These are phyloP conservation scores for Drosophila falleni DNA, from an alignment of 2,888 invertebrate genomes.

Conservation along the genomic window DNA sequence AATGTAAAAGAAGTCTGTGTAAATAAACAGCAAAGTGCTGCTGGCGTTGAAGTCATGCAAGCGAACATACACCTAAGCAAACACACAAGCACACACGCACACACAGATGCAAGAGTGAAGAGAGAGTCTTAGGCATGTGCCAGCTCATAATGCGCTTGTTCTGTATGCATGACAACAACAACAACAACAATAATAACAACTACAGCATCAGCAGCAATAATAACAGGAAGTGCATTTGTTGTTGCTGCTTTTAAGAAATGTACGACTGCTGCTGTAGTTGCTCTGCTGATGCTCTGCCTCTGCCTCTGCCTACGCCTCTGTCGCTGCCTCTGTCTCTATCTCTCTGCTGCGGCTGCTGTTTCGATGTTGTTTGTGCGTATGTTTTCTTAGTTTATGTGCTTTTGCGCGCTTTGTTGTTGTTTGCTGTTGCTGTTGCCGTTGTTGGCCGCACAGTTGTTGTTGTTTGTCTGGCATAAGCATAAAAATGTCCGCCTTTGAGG, in stretches of 20 bases:
- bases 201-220: constrained; percentile 60
- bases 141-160: constrained; percentile 60
- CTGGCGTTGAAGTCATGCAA: constrained; percentile 76
- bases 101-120: neutral
- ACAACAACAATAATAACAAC: constrained; percentile 32
- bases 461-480: constrained; percentile 75
- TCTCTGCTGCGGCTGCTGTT: constrained; percentile 27
- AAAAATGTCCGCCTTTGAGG: constrained; percentile 63
- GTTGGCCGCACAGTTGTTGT: constrained; percentile 44
- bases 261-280: constrained; percentile 32
- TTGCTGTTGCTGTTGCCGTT: constrained; percentile 55
- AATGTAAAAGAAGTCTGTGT: constrained; percentile 77
- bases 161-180: constrained; percentile 42
- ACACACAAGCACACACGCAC: constrained; percentile 39
- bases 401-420: constrained; percentile 65
- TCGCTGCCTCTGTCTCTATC: constrained; percentile 3
- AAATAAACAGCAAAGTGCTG: constrained; percentile 80
- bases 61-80: constrained; percentile 72
- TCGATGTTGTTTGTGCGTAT: constrained; percentile 48
- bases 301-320: constrained; percentile 15
- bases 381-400: constrained; percentile 73
- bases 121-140: constrained; percentile 25
- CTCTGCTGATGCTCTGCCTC: constrained; percentile 19
- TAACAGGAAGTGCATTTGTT: constrained; percentile 78
- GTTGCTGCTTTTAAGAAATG: constrained; percentile 75